Evolutionary conservation across 2,113 vertebrate species (phyloP).

Genomic region (Triplophysa dalaica): DNA sequence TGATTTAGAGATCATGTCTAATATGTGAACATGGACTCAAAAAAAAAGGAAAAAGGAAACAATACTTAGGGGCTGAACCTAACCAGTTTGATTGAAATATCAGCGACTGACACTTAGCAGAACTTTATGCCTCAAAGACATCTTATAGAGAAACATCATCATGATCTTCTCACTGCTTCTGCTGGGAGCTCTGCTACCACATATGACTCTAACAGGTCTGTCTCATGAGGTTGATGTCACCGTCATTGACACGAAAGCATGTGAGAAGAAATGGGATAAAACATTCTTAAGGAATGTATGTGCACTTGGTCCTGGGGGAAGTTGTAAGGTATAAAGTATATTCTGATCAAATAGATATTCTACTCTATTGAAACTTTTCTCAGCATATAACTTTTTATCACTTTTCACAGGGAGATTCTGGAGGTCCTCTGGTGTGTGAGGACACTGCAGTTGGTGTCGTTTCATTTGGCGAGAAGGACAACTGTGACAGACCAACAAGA

Average conservation of each 20-base stretch:
- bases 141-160: neutral
- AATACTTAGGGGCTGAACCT: neutral
- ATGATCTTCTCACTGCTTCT: conserved; percentile 5
- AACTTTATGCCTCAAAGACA: neutral
- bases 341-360: too few species aligned
- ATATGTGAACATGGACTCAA: neutral
- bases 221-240: neutral
- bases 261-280: neutral
- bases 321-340: conserved; percentile 7
- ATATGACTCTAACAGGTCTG: neutral
- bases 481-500: conserved; percentile 12
- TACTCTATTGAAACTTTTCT: too few species aligned
- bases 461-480: conserved; percentile 16
- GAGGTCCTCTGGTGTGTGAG: conserved; percentile 52
- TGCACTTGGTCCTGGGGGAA: neutral
- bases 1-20: too few species aligned
- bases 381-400: too few species aligned
- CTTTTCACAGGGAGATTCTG: conserved; percentile 39
- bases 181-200: neutral
- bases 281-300: neutral
- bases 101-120: neutral
- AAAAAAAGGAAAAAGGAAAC: too few species aligned
- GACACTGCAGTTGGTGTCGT: conserved; percentile 37
- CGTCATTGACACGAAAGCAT: neutral
- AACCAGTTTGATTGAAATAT: neutral